Base-by-base conservation (phyloP, 2,797 vertebrate species). In the Brachyalestes nurse region DNA sequence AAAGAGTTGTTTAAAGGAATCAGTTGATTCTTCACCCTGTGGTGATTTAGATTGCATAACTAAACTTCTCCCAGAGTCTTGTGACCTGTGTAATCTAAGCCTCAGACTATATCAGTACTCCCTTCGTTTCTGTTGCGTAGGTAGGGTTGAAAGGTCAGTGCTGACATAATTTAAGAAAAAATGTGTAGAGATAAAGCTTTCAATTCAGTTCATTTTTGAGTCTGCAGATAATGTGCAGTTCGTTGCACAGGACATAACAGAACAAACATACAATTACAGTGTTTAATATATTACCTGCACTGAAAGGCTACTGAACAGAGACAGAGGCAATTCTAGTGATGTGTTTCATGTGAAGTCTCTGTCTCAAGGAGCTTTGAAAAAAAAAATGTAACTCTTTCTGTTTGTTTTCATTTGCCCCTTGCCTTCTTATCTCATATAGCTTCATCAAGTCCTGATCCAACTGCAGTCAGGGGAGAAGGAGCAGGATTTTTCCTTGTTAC, bases 381-480 rank as follows among this genome's bases (percentile, higher is more conserved):
- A 23, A 6, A 25, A 3, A 55, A 19, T 66, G 17, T 25, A 14
- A 61, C 14, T 77, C 61, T 83, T 34, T 34, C 34, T 34, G 34
- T 4, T 28, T 28, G 28, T 28, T 28, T 28, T 34, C 34, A 34
- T 34, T 34, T 34, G 2, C 5, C 34, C 4, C 4, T 34, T 34
- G 95, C 34, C 34, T 34, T 34, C 4, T 34, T 34, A 34, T 34
- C 34, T 34, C 34, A 82, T 78, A 66, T 90, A 99, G 97, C 96
- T 99, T 80, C 97, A 98, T 89, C 97, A 99, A 87, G 97, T 99
- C 83, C 90, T 99, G 90, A 96, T 97, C 79, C 97, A 99, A 88
- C 90, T 98, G 86, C 97, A 98, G 90, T 93, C 96, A 0, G 94
- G 95, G 0, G 97, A 99, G 90, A 97, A 97, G 88, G 97, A 98